Conservation (phyloP, 2,797 vertebrate species). For the Chlorospingus flavigularis region DNA sequence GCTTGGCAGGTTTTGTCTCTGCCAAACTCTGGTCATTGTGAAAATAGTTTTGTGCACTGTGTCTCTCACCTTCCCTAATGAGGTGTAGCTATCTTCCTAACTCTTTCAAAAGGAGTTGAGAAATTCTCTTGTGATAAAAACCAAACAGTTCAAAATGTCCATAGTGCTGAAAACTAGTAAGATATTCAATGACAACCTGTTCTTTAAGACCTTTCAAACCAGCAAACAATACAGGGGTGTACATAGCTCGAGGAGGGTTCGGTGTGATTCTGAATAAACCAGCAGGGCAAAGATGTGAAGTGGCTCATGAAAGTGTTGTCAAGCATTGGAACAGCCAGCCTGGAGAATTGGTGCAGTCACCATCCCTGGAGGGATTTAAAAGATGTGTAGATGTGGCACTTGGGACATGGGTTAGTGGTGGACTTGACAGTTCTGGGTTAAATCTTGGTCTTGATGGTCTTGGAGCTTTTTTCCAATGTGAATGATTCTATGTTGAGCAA, state of each 20-base stretch:
- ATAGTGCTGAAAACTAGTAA: background rate
- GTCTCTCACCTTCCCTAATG: background rate
- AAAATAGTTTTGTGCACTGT: background rate
- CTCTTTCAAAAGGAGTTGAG: background rate
- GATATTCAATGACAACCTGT: background rate
- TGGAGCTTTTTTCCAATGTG: background rate
- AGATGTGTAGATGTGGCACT: too few species aligned
- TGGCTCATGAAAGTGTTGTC: background rate
- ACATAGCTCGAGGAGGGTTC: background rate
- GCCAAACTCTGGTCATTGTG: background rate
- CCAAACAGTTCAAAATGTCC: background rate
- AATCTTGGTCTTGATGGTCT: background rate
- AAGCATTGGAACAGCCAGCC: background rate
- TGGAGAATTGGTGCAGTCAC: background rate
- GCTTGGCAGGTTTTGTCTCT: background rate
- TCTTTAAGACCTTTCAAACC: background rate
- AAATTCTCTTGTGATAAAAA: background rate
- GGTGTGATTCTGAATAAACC: background rate
- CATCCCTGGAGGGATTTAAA: background rate
- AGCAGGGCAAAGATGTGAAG: background rate
- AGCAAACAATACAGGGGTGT: background rate
- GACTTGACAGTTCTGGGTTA: background rate
- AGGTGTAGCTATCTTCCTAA: background rate
- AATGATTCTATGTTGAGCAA: rapidly evolving
- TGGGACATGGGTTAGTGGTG: background rate